Percentiles rank a stretch among this genome's conserved stretches.
Conservation (phyloP, 2,888 invertebrate species). For the Acleris emargana region DNA sequence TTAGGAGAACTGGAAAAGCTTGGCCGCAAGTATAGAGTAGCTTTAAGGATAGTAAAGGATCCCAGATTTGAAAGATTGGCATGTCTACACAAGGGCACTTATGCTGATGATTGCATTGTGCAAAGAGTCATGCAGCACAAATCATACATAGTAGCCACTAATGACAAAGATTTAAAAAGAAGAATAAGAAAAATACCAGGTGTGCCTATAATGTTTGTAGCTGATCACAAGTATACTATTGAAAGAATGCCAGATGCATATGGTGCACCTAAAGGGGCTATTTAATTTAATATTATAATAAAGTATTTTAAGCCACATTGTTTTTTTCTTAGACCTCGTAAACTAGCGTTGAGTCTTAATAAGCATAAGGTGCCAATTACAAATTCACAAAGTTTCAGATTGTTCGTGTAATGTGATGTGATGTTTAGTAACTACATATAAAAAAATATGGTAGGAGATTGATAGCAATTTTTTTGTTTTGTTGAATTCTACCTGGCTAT, state of each 20-base stretch:
- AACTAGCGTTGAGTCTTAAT: too few species aligned
- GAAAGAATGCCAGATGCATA: constrained; percentile 99
- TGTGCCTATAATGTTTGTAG: constrained; percentile 99
- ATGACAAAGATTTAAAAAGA: constrained; percentile 98
- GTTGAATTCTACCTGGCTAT: too few species aligned
- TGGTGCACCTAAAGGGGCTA: constrained; percentile 91
- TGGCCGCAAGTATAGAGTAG: constrained; percentile 97
- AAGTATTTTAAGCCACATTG: neutral
- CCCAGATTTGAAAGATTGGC: constrained; percentile 95
- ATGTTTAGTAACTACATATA: too few species aligned
- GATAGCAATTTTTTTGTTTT: too few species aligned
- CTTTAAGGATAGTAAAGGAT: constrained; percentile 96
- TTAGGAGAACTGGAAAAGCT: constrained; percentile 98
- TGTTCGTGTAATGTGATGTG: too few species aligned
- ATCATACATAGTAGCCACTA: constrained; percentile 99
- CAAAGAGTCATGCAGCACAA: constrained; percentile 98
- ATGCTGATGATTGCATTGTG: constrained; percentile 99
- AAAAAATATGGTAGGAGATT: too few species aligned
- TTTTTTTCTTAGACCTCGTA: neutral
- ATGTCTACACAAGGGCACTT: constrained; percentile 98
- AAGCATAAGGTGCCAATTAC: too few species aligned
- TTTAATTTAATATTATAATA: constrained; percentile 51
- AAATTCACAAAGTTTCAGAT: too few species aligned
- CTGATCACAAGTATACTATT: constrained; percentile 96
- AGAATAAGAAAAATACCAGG: constrained; percentile 99